Evolutionary conservation across 2,113 vertebrate genomes (phyloP).

Genomic region (Alligator sinensis): DNA sequence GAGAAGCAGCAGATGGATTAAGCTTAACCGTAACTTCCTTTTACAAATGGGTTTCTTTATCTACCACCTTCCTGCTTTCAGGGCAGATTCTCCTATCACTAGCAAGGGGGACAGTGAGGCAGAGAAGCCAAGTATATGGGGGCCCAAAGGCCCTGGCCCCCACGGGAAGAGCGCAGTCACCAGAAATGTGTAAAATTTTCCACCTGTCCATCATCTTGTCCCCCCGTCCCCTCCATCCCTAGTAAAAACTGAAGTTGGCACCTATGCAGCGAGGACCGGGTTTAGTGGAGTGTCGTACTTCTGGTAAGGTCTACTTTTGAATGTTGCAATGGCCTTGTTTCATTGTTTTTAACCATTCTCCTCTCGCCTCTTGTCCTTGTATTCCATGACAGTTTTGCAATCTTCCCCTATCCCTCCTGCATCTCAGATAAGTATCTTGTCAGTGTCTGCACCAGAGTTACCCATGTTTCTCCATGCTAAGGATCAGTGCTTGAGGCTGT

Average conservation of each 20-base stretch:
- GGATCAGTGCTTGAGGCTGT: background rate
- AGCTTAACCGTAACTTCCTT: background rate
- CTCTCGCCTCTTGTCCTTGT: background rate
- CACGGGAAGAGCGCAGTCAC: no score
- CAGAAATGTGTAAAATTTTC: no score
- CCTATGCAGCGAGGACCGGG: no score
- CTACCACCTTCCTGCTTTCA: background rate
- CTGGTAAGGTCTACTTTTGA: background rate
- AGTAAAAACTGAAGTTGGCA: no score
- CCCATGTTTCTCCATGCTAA: background rate
- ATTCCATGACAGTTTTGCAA: background rate
- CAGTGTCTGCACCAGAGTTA: background rate
- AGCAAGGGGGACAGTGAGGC: background rate
- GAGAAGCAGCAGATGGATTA: background rate
- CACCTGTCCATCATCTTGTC: no score
- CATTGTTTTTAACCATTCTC: background rate
- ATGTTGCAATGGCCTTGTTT: rapidly evolving
- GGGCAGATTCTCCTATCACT: background rate
- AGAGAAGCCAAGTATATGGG: background rate
- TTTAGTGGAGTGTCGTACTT: background rate
- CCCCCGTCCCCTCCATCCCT: no score
- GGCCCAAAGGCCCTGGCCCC: no score
- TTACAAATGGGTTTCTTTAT: background rate
- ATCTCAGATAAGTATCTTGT: background rate
- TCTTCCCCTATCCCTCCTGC: rapidly evolving